Percentiles rank a stretch among this genome's conserved stretches.
These are phyloP conservation scores for Ceratosolen solmsi DNA, from an alignment of 1,140 invertebrate species.

Conservation along the genomic window DNA sequence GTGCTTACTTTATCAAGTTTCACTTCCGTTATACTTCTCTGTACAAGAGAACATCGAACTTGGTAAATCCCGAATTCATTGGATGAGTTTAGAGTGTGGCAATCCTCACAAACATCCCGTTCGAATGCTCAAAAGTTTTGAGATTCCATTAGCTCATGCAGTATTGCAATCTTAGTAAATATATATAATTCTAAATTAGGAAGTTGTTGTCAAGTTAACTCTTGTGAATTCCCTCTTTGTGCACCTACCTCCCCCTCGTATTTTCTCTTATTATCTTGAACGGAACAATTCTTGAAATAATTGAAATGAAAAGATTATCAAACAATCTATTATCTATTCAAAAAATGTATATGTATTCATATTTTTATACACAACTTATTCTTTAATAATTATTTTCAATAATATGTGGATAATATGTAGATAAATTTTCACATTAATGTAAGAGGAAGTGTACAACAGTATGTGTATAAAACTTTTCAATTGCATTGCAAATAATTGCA, in stretches of 20 bases:
- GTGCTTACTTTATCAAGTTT: constrained; percentile 21
- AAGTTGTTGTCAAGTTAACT: constrained; percentile 2
- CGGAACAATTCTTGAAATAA: too few relatives aligned
- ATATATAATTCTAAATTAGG: constrained; percentile 4
- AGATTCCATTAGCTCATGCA: constrained; percentile 33
- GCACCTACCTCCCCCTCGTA: neutral
- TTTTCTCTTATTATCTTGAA: too few relatives aligned
- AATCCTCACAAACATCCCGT: constrained; percentile 34
- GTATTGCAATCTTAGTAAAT: constrained; percentile 33
- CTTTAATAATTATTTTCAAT: too few relatives aligned
- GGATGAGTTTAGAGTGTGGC: constrained; percentile 28
- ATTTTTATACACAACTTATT: too few relatives aligned
- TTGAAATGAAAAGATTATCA: neutral
- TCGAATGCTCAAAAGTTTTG: constrained; percentile 40
- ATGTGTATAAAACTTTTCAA: too few relatives aligned
- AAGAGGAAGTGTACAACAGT: too few relatives aligned
- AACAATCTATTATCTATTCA: too few relatives aligned
- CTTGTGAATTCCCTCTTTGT: too few relatives aligned
- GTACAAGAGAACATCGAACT: constrained; percentile 37
- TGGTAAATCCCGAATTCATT: constrained; percentile 37
- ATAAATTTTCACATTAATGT: too few relatives aligned
- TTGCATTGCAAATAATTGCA: too few relatives aligned
- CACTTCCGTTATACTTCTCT: constrained; percentile 26
- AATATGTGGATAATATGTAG: too few relatives aligned
- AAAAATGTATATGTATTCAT: too few relatives aligned